These are phyloP conservation scores for Crax fasciolata DNA, from an alignment of 2,797 vertebrate species.

Conservation along the genomic window DNA sequence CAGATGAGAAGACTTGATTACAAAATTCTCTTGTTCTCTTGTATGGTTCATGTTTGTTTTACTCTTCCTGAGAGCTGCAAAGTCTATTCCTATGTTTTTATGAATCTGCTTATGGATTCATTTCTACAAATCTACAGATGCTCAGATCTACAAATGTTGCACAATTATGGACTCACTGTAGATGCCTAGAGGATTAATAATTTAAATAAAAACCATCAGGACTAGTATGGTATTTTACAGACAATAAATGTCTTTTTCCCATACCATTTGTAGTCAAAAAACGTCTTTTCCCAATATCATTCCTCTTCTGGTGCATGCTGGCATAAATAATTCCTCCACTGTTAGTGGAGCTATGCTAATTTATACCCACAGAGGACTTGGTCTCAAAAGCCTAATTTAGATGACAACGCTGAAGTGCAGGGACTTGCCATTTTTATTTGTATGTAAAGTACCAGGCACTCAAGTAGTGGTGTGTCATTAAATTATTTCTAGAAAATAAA, in stretches of 20 bases:
- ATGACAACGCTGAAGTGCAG: slow-evolving; percentile 43
- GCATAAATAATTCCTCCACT: slow-evolving; percentile 53
- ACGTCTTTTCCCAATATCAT: background rate
- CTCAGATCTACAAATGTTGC: background rate
- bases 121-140: background rate
- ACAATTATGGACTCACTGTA: slow-evolving; percentile 9
- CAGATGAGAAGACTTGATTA: background rate
- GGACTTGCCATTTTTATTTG: slow-evolving; percentile 59
- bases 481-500: slow-evolving; percentile 71
- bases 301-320: background rate
- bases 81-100: background rate
- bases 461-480: slow-evolving; percentile 44
- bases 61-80: background rate
- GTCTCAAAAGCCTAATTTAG: slow-evolving; percentile 68
- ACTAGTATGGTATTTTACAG: slow-evolving; percentile 6
- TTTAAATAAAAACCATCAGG: slow-evolving; percentile 49
- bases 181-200: slow-evolving; percentile 39
- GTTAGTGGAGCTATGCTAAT: slow-evolving; percentile 41
- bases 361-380: slow-evolving; percentile 49
- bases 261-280: background rate
- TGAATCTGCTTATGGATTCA: background rate
- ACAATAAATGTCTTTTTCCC: background rate
- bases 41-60: background rate
- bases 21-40: background rate
- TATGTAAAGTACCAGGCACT: slow-evolving; percentile 49